A percentile compares a stretch with the other conserved stretches of the same genome.
Conservation (phyloP, 1,140 invertebrate genomes). For the Metaphire vulgaris region DNA sequence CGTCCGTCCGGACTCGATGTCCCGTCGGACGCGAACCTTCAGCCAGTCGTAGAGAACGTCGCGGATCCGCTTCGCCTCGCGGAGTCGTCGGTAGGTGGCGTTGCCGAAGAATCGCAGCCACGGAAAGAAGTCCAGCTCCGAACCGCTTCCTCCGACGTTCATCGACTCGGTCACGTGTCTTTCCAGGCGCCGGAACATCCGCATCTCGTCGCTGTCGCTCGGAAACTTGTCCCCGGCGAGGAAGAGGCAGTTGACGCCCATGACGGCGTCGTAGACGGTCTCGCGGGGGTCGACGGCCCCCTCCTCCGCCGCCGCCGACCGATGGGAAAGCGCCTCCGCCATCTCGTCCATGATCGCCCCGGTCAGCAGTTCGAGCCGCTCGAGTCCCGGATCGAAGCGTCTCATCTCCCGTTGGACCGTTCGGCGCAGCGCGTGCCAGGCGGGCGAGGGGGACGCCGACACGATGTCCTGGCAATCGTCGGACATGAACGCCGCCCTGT, state of each 20-base stretch:
- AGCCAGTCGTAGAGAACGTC: conserved; percentile 10
- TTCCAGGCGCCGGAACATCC: background rate
- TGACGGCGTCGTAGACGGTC: background rate
- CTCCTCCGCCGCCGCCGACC: background rate
- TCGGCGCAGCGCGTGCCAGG: conserved; percentile 3
- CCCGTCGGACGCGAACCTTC: background rate
- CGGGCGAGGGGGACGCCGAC: background rate
- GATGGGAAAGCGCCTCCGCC: background rate
- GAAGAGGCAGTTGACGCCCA: conserved; percentile 10
- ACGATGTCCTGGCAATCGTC: conserved; percentile 14
- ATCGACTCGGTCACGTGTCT: background rate
- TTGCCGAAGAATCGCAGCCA: conserved; percentile 21
- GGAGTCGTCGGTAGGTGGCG: background rate
- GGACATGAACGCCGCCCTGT: conserved; percentile 16
- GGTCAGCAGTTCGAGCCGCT: conserved; percentile 6
- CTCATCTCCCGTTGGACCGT: conserved; percentile 11
- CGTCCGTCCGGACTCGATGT: background rate
- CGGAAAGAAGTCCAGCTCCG: conserved; percentile 13
- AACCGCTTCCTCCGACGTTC: conserved; percentile 8
- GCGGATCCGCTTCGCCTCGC: conserved; percentile 7
- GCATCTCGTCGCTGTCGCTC: conserved; percentile 4
- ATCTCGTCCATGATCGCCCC: conserved; percentile 11
- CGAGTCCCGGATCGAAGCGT: background rate
- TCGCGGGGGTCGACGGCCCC: conserved; percentile 4
- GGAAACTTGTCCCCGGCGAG: conserved; percentile 11